These are phyloP conservation scores for Hiodon tergisus DNA, from an alignment of 2,113 vertebrate genomes.

Conservation along the genomic window DNA sequence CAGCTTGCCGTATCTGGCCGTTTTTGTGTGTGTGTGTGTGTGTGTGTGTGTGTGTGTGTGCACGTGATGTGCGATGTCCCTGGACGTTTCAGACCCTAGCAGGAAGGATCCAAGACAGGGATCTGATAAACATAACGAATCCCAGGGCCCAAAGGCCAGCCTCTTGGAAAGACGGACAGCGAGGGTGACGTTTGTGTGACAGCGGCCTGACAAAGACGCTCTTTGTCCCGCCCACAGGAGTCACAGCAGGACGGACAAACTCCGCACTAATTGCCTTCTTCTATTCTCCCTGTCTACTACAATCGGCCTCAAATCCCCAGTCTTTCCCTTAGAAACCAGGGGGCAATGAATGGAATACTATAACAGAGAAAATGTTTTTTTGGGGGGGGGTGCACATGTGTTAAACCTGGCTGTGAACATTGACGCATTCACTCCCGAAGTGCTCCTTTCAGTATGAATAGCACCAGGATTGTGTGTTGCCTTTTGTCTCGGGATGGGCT, in stretches of 20 bases:
- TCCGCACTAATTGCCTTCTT: not conserved
- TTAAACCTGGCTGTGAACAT: conserved; percentile 6
- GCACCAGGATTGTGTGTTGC: not conserved
- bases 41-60: too few species aligned
- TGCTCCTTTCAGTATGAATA: not conserved
- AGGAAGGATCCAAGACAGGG: too few species aligned
- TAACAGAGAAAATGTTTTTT: conserved; percentile 5
- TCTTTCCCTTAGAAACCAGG: not conserved
- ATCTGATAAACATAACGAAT: too few species aligned
- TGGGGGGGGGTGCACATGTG: not conserved
- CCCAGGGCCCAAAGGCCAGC: too few species aligned
- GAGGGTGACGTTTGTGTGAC: not conserved
- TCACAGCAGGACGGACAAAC: not conserved
- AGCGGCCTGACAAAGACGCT: not conserved
- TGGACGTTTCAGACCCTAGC: too few species aligned
- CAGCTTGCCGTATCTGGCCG: too few species aligned
- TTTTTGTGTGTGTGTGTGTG: too few species aligned
- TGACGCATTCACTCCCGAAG: not conserved
- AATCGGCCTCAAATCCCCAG: not conserved
- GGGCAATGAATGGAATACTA: not conserved
- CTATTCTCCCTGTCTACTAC: not conserved
- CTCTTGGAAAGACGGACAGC: not conserved
- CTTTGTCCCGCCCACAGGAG: not conserved
- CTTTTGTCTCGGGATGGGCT: not conserved
- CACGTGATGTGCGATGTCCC: too few species aligned